Evolutionary conservation across 2,888 invertebrate species (phyloP), one percentile per base, ranked within the genome.

Genomic region (Papilio gigon): DNA sequence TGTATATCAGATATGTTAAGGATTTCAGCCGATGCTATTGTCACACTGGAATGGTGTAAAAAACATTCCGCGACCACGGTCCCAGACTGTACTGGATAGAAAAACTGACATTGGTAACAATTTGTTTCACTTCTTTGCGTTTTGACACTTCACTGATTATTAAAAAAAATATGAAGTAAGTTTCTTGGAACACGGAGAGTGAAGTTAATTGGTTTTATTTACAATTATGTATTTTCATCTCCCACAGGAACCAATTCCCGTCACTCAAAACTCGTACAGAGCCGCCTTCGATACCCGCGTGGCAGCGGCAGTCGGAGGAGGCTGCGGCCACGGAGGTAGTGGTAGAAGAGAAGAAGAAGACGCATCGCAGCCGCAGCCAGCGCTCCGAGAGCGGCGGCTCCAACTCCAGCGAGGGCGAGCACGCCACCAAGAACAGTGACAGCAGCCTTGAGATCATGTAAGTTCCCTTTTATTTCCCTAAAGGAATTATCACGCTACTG

Each of bases 381-480:
- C 92, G 95, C 44, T 93, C 93, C 0, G 94, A 94, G 78, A 94
- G 94, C 3, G 95, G 95, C 0, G 95, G 95, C 0, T 94, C 94
- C 14, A 94, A 94, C 75, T 94, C 94, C 40, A 95, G 95, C 65
- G 95, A 95, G 82, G 95, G 95, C 0, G 95, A 95, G 77, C 95
- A 95, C 75, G 94, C 94, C 22, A 94, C 95, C 44, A 95, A 95
- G 86, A 95, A 95, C 75, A 95, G 95, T 79, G 95, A 95, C 82
- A 95, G 95, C 86, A 95, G 95, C 81, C 84, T 95, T 82, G 95
- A 95, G 87, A 95, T 95, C 79, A 95, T 95, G 95, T 95, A 86
- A 94, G 88, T 81, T n/a, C n/a, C n/a, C n/a, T n/a, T n/a, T n/a
- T n/a, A n/a, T n/a, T n/a, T n/a, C n/a, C n/a, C n/a, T n/a, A n/a